phyloP scores from a whole-genome alignment of 2,797 vertebrate genomes.

The Pantherophis vulpinus region DNA sequence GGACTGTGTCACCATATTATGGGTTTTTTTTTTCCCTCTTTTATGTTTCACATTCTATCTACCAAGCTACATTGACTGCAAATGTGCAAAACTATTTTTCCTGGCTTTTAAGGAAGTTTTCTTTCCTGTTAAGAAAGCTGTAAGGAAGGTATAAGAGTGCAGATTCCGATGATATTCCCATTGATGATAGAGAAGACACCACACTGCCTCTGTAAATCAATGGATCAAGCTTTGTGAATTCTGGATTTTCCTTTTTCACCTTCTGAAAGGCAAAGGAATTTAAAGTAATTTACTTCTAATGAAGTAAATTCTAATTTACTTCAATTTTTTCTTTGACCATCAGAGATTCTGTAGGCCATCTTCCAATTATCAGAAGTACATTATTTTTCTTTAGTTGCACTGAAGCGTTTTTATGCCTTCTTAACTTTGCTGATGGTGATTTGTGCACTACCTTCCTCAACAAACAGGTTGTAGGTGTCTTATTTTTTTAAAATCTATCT shows the following conservation, averaged over 20 bases:
- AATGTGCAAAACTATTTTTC: neutral
- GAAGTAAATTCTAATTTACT: too few relatives aligned
- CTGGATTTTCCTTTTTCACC: neutral
- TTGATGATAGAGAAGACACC: neutral
- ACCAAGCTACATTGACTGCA: neutral
- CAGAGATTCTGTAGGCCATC: neutral
- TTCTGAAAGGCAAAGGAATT: neutral
- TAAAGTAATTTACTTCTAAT: neutral
- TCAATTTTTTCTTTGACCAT: neutral
- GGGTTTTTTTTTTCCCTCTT: too few relatives aligned
- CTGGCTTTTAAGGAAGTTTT: neutral
- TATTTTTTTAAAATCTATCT: neutral
- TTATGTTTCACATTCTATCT: neutral
- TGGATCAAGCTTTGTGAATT: neutral
- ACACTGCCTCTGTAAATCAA: neutral
- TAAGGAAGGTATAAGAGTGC: too few relatives aligned
- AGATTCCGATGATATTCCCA: neutral
- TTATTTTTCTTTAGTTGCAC: neutral
- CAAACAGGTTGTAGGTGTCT: neutral
- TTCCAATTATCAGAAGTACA: neutral
- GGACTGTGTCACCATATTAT: neutral
- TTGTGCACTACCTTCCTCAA: neutral
- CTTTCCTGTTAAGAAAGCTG: neutral
- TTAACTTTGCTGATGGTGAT: neutral
- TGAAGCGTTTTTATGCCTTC: neutral